phyloP scores from a whole-genome alignment of 2,888 invertebrate genomes.

The Leucophenga montana region DNA sequence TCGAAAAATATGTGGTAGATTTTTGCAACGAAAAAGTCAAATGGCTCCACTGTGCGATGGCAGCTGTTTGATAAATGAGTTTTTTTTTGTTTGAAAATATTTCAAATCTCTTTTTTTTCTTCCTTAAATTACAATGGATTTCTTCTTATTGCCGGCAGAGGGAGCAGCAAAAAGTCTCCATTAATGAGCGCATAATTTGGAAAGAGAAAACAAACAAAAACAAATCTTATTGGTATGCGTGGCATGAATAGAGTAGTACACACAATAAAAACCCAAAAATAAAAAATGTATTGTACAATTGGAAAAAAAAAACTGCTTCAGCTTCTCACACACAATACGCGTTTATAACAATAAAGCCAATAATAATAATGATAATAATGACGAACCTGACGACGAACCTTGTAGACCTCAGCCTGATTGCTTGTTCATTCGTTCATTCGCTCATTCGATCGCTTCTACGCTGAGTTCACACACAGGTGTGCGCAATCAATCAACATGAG shows the following conservation, averaged over 20 bases:
- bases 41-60: background rate
- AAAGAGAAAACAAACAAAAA: background rate
- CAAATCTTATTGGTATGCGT: slow-evolving; percentile 4
- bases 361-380: background rate
- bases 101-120: background rate
- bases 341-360: background rate
- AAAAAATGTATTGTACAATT: background rate
- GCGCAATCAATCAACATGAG: slow-evolving; percentile 65
- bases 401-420: background rate
- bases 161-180: background rate
- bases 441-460: background rate
- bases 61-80: background rate
- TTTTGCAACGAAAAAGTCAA: too few relatives aligned
- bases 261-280: background rate
- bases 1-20: too few relatives aligned
- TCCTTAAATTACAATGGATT: slow-evolving; percentile 11
- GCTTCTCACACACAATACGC: background rate
- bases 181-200: slow-evolving; percentile 23
- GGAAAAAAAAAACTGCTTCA: background rate
- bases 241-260: background rate
- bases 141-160: background rate
- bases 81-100: too few relatives aligned
- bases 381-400: slow-evolving; percentile 16
- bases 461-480: slow-evolving; percentile 53
- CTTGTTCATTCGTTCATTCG: background rate